Conservation (phyloP, 1,140 invertebrate species). For the Choristoneura fumiferana region DNA sequence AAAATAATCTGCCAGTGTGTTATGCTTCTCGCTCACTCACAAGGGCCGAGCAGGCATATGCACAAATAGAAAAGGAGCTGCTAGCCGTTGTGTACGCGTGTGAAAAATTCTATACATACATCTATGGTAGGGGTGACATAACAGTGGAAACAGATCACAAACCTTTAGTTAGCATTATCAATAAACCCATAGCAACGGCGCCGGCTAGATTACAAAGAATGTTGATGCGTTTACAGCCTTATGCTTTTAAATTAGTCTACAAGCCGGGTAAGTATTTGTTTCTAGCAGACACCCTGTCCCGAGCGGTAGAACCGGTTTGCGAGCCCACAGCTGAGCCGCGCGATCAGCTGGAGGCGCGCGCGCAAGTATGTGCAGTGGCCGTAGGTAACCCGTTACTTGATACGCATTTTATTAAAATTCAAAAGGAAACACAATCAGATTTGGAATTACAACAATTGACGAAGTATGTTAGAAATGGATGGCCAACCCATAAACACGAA, state of each 20-base stretch:
- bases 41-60: constrained; percentile 52
- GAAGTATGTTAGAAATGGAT: constrained; percentile 4
- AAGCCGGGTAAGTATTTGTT: constrained; percentile 56
- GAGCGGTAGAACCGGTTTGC: constrained; percentile 25
- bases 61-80: constrained; percentile 70
- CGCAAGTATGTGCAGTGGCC: too few species aligned
- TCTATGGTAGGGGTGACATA: constrained; percentile 38
- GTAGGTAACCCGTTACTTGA: background rate
- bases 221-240: constrained; percentile 50
- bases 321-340: background rate
- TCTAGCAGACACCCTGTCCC: constrained; percentile 55
- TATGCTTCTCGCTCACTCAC: constrained; percentile 43
- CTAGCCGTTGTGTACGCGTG: constrained; percentile 55
- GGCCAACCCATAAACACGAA: constrained; percentile 2
- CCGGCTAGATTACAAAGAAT: constrained; percentile 56
- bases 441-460: background rate
- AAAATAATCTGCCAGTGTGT: constrained; percentile 36
- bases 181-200: constrained; percentile 54
- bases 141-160: constrained; percentile 65
- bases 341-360: background rate
- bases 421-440: constrained; percentile 1
- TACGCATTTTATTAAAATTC: constrained; percentile 2
- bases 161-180: constrained; percentile 53
- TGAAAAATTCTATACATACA: constrained; percentile 56
- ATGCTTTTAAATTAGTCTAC: constrained; percentile 59